A percentile compares a stretch with the other conserved stretches of the same genome.
These are phyloP conservation scores for Amphimallon solstitiale DNA, from an alignment of 2,888 invertebrate genomes.

Conservation along the genomic window DNA sequence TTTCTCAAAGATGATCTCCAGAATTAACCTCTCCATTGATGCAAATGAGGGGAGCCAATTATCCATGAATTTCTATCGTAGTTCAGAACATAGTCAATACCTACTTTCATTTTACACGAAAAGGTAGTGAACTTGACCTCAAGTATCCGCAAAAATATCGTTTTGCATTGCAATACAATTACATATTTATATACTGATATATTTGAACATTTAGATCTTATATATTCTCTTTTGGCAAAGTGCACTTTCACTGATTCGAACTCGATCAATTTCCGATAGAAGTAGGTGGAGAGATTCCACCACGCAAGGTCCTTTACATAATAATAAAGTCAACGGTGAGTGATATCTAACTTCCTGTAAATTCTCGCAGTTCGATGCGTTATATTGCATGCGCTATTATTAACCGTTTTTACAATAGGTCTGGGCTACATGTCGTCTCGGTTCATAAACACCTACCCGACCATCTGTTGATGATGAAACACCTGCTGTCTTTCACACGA, in stretches of 20 bases:
- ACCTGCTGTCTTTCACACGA: too few relatives aligned
- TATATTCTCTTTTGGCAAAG: too few relatives aligned
- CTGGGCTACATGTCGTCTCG: conserved; percentile 8
- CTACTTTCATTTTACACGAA: conserved; percentile 8
- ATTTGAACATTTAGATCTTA: too few relatives aligned
- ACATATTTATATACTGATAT: neutral
- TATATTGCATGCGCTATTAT: neutral
- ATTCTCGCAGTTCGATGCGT: neutral
- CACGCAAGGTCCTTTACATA: conserved; percentile 14
- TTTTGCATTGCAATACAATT: neutral
- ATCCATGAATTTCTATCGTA: neutral
- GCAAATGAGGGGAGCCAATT: too few relatives aligned
- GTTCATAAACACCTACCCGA: neutral
- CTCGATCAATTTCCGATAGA: conserved; percentile 1
- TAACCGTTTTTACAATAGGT: conserved; percentile 12
- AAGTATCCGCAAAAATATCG: neutral
- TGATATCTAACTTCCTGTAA: conserved; percentile 16
- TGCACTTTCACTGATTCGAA: conserved; percentile 11
- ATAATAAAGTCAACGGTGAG: neutral
- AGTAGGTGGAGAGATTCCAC: neutral
- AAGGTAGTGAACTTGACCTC: conserved; percentile 5
- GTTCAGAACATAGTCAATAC: neutral
- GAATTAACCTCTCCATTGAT: too few relatives aligned
- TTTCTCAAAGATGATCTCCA: too few relatives aligned
- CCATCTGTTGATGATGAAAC: too few relatives aligned